These are phyloP conservation scores for Protomyctophum bolini DNA, from an alignment of 2,113 vertebrate species.

Conservation along the genomic window DNA sequence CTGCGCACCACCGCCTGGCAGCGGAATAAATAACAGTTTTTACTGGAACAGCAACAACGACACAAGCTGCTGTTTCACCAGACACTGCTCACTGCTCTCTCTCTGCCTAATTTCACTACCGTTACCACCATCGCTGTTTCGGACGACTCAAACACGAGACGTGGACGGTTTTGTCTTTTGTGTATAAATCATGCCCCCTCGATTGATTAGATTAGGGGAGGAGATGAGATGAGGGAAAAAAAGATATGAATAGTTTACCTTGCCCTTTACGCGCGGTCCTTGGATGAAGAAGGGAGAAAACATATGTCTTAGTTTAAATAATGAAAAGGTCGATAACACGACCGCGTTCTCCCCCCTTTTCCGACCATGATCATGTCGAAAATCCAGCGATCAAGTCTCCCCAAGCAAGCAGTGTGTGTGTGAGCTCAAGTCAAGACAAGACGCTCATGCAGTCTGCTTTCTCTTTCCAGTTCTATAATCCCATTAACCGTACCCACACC, in stretches of 20 bases:
- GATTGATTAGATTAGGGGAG: background rate
- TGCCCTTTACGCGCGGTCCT: conserved; percentile 30
- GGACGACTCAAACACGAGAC: conserved; percentile 19
- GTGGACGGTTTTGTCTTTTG: background rate
- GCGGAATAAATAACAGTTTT: too few species aligned
- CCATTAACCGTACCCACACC: background rate
- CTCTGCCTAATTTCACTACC: conserved; percentile 1
- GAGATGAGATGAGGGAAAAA: too few species aligned
- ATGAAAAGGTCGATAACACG: conserved; percentile 39
- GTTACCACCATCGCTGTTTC: conserved; percentile 15
- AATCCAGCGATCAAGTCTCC: conserved; percentile 29
- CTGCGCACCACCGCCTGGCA: too few species aligned
- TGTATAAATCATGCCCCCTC: background rate
- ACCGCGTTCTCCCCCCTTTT: conserved; percentile 46
- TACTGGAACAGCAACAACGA: too few species aligned
- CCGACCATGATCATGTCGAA: conserved; percentile 55
- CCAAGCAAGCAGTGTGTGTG: background rate
- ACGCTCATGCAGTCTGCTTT: conserved; percentile 29
- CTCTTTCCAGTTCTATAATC: background rate
- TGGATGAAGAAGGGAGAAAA: conserved; percentile 5
- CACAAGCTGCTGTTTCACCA: too few species aligned
- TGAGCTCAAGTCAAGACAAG: background rate
- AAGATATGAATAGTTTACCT: conserved; percentile 51
- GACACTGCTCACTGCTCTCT: too few species aligned
- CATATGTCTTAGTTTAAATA: conserved; percentile 33